Base-by-base conservation (phyloP, 2,113 vertebrate genomes). In the Choloepus hoffmanni region DNA sequence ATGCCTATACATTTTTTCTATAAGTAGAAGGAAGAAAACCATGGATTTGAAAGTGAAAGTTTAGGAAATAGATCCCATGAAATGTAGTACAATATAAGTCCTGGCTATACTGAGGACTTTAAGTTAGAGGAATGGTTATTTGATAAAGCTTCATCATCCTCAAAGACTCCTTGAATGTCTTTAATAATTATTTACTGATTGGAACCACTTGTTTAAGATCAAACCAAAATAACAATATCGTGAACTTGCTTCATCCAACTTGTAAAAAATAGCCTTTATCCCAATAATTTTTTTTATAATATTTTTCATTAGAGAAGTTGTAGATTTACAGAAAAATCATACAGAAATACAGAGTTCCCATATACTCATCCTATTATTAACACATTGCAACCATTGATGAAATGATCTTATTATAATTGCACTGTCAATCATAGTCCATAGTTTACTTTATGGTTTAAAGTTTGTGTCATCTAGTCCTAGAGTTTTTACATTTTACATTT, bases 241-340 rank as follows among this genome's bases (percentile, higher is more conserved):
- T 24, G 18, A 92, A 94, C 1, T 92, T 90, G 85, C 1, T 87
- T 43, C 53, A 94, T 36, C 7, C 0, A 86, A 91, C 89, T 83
- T 55, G 19, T 67, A 90, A 92, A 95, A 7, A 78, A 5, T 85
- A 19, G 16, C 23, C 72, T 97, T 95, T 50, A 85, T 74, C 40
- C 6, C 3, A 79, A 13, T 43, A 7, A 77, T 81, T 95, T 40
- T 96, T 97, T 96, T 55, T 55, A 55, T 55, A 55, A 55, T 55
- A 4, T 55, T 58, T 58, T 58, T 55, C 14, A 55, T 58, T 58
- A 19, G 55, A 58, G 16, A 58, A 58, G 19, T 58, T 50, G 48
- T 50, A 7, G 11, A 11, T 11, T 50, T 50, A 50, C 48, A 50
- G 11, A 50, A 50, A 50, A 50, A 50, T 9, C 48, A 50, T 50